Evolutionary conservation across 2,113 vertebrate genomes (phyloP), one percentile per base, ranked within the genome.

Genomic region (Typhlomys cinereus): DNA sequence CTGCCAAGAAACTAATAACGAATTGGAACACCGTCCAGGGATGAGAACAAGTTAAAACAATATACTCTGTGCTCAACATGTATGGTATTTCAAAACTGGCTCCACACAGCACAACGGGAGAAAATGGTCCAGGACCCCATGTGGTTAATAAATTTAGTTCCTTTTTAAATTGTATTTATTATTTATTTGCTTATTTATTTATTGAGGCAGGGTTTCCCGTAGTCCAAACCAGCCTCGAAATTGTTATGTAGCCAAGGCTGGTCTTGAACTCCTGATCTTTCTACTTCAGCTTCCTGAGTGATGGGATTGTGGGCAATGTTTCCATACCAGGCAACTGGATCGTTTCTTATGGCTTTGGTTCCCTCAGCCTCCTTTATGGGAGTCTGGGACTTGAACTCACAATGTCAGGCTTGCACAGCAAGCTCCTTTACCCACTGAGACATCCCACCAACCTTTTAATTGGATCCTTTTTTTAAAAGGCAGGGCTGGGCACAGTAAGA

Each of bases 1-100:
- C 66, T 88, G 94, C 80, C 31, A 90, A 92, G 95, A 95, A 96
- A 81, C 44, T 20, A 67, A 50, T 41, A 34, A 93, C 69, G 67
- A 92, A 95, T 69, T 71, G 21, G 75, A 95, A 95, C 82, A 48
- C 29, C 79, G 93, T 74, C 76, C 93, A 66, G 44, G 50, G 84
- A 13, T 2, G 0, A 96, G 96, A 95, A 92, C 81, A 95, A 96
- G 81, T 95, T 78, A 82, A 92, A 83, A 96, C 93, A 95, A 67
- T 74, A 81, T 39, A 66, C 71, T 54, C 62, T 91, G 67, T 74
- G 80, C 62, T 95, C 87, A 59, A 31, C 39, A 64, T 75, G 67
- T 52, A 82, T 39, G 36, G n/a, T 61, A 66, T 91, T 95, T 95
- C 83, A 84, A 91, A 88, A 89, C 39, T 91, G 76, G 41, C 59